Base-by-base conservation (phyloP, 2,797 vertebrate species). In the Telmatherina bonti region DNA sequence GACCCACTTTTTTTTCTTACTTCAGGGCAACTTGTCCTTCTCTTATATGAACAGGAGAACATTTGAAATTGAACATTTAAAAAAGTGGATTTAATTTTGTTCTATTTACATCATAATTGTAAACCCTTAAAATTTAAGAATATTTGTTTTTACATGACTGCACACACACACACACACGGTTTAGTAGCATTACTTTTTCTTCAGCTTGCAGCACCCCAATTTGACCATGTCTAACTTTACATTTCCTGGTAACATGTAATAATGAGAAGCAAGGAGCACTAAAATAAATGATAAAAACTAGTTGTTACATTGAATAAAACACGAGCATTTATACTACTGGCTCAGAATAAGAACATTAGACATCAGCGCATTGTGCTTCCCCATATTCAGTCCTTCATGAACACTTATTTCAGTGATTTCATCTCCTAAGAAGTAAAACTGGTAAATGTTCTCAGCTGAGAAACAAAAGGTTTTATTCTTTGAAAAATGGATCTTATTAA, bases 401-500 rank as follows among this genome's bases (percentile, higher is more conserved):
- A 78, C 67, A 65, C n/a, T n/a, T 9, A 52, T 11, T 36, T 55
- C 26, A 77, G 67, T 86, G 71, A 69, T 80, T 31, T 66, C 31
- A 33, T 76, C 24, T 74, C 52, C 52, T 58, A 82, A 74, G 79
- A 65, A 72, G 61, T 72, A 65, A 56, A 55, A 66, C 59, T 43
- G 36, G 43, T 47, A 51, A 75, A 62, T 70, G 78, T 79, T 68
- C 64, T 73, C 49, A 38, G 12, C 20, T 68, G 47, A 57, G 59
- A 51, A 72, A 63, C 7, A 26, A 81, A 67, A 62, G 27, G 24
- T 41, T 29, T n/a, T 67, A 57, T 22, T 68, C 62, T 76, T 47
- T 54, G 45, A 66, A 12, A 69, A 68, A 70, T 70, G 51, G 62
- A 85, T 79, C 24, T 70, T 69, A 82, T 78, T 82, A 78, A 59